These are phyloP conservation scores for Lichenostomus cassidix DNA, from an alignment of 2,113 vertebrate genomes.

Conservation along the genomic window DNA sequence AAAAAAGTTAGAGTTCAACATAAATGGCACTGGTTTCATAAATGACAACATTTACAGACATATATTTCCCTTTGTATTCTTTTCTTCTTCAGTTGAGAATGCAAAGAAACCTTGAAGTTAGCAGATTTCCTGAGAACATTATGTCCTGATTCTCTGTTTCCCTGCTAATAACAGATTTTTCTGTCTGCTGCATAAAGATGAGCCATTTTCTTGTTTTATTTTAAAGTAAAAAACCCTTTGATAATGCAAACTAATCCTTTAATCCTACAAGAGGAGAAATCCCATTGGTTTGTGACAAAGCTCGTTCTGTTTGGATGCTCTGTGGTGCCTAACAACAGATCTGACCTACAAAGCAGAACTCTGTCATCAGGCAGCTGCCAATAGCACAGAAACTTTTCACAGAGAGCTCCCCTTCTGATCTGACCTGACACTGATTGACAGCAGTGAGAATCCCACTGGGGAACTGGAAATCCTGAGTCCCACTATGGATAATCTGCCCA, in stretches of 20 bases:
- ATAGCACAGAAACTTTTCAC: conserved; percentile 17
- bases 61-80: background rate
- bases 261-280: conserved; percentile 38
- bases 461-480: conserved; percentile 32
- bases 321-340: conserved; percentile 2
- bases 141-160: background rate
- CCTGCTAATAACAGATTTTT: background rate
- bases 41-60: background rate
- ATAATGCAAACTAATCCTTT: conserved; percentile 42
- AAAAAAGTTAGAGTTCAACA: background rate
- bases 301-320: conserved; percentile 14
- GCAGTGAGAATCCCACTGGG: conserved; percentile 59
- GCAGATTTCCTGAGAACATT: background rate
- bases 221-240: conserved; percentile 22
- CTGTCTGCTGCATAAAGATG: background rate
- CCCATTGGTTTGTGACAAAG: conserved; percentile 19
- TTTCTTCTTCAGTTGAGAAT: background rate
- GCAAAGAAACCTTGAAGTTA: background rate
- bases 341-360: conserved; percentile 49
- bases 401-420: background rate
- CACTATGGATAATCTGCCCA: background rate
- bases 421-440: conserved; percentile 67
- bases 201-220: conserved; percentile 7
- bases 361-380: conserved; percentile 6
- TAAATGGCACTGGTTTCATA: background rate